Evolutionary conservation across 2,888 invertebrate genomes (phyloP), one percentile per base, ranked within the genome.

Genomic region (Diarsia brunnea): DNA sequence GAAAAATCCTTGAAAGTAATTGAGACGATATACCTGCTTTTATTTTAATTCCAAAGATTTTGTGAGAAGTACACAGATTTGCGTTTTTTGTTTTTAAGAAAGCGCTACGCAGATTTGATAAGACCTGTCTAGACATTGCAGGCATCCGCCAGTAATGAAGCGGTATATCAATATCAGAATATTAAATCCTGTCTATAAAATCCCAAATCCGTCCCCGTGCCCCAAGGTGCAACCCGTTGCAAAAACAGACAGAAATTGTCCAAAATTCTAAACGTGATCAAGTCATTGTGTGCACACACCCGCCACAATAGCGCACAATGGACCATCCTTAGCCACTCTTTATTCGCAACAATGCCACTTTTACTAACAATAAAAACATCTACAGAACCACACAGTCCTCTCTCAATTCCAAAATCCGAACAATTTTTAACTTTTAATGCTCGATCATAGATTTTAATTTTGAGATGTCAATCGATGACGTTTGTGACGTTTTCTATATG

Each of bases 151-250:
- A 8, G 38, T 12, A 7, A 61, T 21, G 21, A 61, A 38, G 14
- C 12, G 14, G 38, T 61, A 38, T 38, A 19, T n/a, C 19, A 68
- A 12, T 24, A 24, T 24, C 8, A 19, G 1, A 19, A 53, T 47
- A 3, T 21, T 14, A 0, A 14, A 38, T 8, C 4, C 2, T 8
- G 24, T 60, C 14, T 2, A 47, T 16, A 21, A 4, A n/a, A 19
- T 73, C 11, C 14, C 14, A 19, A 92, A 78, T 95, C 78, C 95
- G 85, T 4, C 91, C 82, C 96, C 93, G 94, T 24, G 2, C 72
- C 84, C 89, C 95, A 96, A 96, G 96, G 96, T 96, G 96, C 95
- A 96, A 96, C 95, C 95, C 95, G 95, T 96, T 95, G 96, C 95
- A 96, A 96, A 96, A 96, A 95, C 92, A 84, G 89, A 88, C 92